These are phyloP conservation scores for Caenorhabditis japonica DNA, from an alignment of 2,888 invertebrate genomes.

Conservation along the genomic window DNA sequence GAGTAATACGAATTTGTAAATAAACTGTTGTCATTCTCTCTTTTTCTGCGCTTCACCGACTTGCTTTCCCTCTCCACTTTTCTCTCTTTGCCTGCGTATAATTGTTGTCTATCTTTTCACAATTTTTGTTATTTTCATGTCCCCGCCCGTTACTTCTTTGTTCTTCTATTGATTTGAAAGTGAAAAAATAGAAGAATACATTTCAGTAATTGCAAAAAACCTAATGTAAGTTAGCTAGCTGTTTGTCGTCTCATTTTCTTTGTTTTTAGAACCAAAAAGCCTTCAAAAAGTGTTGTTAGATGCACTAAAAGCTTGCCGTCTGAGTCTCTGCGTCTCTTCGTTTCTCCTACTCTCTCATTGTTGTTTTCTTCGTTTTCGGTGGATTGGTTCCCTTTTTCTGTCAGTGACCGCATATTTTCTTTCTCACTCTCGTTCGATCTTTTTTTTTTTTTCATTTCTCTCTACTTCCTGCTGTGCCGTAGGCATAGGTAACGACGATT, in stretches of 20 bases:
- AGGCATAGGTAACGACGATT: neutral
- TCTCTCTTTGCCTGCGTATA: neutral
- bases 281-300: constrained; percentile 12
- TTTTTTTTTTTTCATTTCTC: no score
- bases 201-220: neutral
- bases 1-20: no score
- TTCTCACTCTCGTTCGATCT: no score
- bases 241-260: no score
- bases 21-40: no score
- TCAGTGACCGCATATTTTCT: constrained; percentile 27
- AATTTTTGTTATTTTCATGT: neutral
- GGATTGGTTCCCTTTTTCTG: constrained; percentile 14
- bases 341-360: neutral
- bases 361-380: constrained; percentile 25
- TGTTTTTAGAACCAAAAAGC: no score
- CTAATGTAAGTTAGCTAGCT: no score
- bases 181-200: neutral
- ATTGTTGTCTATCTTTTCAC: constrained; percentile 1
- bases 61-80: neutral
- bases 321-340: constrained; percentile 21
- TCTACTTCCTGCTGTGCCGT: neutral
- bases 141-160: neutral
- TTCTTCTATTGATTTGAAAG: neutral
- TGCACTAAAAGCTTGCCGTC: constrained; percentile 14
- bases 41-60: no score